Base-by-base conservation (phyloP, 1,140 invertebrate species). In the Brachionus rubens region DNA sequence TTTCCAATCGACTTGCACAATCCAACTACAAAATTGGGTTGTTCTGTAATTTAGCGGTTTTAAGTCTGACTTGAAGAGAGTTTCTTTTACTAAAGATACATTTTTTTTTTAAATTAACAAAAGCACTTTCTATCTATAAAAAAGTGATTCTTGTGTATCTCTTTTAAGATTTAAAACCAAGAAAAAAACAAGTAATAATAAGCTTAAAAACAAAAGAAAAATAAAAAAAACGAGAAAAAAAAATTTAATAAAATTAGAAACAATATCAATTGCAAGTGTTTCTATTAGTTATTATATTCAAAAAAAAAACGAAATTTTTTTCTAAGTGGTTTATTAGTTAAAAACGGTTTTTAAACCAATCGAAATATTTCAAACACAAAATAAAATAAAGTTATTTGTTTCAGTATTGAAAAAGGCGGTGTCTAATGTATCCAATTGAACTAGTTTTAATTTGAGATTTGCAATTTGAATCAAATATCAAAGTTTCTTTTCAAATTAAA, bases 181-280 rank as follows among this genome's bases (percentile, higher is more conserved):
- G n/a, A n/a, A n/a, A n/a, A n/a, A n/a, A n/a, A n/a, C n/a, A n/a
- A n/a, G n/a, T n/a, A n/a, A n/a, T n/a, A n/a, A n/a, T n/a, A n/a
- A n/a, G n/a, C n/a, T n/a, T n/a, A n/a, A n/a, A n/a, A n/a, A n/a
- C n/a, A n/a, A n/a, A n/a, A n/a, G n/a, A n/a, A n/a, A n/a, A n/a
- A n/a, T n/a, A n/a, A n/a, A n/a, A n/a, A n/a, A n/a, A n/a, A n/a
- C n/a, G n/a, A n/a, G n/a, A n/a, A n/a, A n/a, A n/a, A n/a, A n/a
- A n/a, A n/a, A n/a, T n/a, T n/a, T n/a, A 33, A 59, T 33, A 59
- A 36, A 59, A 59, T 59, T 59, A 59, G 54, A 59, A 59, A 59
- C 54, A 59, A 59, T 59, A 59, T 59, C 36, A 59, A 33, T 59
- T 59, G 54, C 54, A 59, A 59, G 28, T 59, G 33, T 33, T 59